Conservation (phyloP, 2,888 invertebrate species). For the Cerastis leucographa region DNA sequence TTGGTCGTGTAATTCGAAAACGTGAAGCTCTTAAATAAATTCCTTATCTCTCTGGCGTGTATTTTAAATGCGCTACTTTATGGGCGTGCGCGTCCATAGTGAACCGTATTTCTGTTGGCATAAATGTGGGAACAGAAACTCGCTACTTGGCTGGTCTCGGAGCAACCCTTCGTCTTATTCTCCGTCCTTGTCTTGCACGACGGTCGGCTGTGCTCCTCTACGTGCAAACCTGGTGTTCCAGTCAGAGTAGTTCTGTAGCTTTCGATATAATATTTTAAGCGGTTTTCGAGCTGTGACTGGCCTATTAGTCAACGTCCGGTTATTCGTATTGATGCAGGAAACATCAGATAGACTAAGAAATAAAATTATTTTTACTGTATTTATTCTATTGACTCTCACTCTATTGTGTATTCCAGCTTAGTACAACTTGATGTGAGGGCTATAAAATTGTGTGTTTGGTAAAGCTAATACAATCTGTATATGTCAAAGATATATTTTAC, state of each 20-base stretch:
- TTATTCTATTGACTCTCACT: not conserved
- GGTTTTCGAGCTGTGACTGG: not conserved
- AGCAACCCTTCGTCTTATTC: constrained; percentile 91
- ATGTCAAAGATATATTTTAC: not conserved
- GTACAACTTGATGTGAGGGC: not conserved
- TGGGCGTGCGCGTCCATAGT: constrained; percentile 85
- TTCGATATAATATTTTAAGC: not conserved
- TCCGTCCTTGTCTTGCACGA: constrained; percentile 90
- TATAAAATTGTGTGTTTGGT: not conserved
- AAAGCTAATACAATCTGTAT: not conserved
- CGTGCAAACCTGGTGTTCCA: constrained; percentile 72
- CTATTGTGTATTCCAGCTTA: not conserved
- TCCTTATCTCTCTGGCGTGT: constrained; percentile 89
- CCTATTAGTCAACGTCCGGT: too few relatives aligned
- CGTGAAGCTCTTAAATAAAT: constrained; percentile 82
- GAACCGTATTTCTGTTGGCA: constrained; percentile 79
- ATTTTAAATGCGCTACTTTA: constrained; percentile 90
- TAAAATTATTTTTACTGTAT: not conserved
- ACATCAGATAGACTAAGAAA: not conserved
- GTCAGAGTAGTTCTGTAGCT: constrained; percentile 49
- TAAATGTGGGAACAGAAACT: constrained; percentile 76
- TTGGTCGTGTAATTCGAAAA: constrained; percentile 54
- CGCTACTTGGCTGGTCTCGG: constrained; percentile 87
- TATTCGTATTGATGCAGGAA: not conserved
- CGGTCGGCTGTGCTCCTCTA: constrained; percentile 89